phyloP scores from a whole-genome alignment of 2,888 invertebrate genomes.

The Psococerastis gibbosa region DNA sequence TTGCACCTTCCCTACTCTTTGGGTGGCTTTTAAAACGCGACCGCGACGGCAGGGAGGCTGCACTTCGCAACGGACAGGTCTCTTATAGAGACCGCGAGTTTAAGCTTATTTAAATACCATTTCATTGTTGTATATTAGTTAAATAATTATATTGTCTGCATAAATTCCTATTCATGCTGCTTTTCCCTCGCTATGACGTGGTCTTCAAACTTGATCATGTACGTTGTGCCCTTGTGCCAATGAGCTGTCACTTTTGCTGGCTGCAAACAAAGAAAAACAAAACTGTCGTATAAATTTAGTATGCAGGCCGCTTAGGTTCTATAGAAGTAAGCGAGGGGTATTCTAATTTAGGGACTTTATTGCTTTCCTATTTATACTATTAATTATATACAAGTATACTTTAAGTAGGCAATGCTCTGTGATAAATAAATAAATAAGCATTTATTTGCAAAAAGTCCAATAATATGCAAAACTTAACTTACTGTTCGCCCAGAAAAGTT shows the following conservation, averaged over 20 bases:
- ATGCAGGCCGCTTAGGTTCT: no score
- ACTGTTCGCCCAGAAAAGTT: no score
- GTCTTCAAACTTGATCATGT: conserved; percentile 96
- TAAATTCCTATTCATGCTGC: conserved; percentile 40
- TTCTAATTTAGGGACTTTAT: no score
- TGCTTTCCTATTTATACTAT: no score
- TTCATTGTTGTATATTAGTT: neutral
- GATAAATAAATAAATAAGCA: no score
- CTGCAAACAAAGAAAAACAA: no score
- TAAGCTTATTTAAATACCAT: conserved; percentile 39
- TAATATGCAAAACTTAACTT: no score
- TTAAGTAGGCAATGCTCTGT: no score
- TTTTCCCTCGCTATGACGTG: conserved; percentile 79
- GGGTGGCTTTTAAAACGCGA: conserved; percentile 31
- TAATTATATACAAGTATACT: no score
- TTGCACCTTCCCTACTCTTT: conserved; percentile 32
- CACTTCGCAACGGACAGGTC: conserved; percentile 48
- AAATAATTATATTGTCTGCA: conserved; percentile 8
- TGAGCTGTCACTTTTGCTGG: conserved; percentile 95
- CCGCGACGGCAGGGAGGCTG: conserved; percentile 35
- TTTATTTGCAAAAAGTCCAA: no score
- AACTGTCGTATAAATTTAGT: no score
- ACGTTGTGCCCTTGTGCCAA: conserved; percentile 98
- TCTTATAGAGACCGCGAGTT: conserved; percentile 52
- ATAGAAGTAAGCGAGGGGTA: no score